Evolutionary conservation across 1,140 invertebrate species (phyloP).

Genomic region (Reticulitermes speratus): DNA sequence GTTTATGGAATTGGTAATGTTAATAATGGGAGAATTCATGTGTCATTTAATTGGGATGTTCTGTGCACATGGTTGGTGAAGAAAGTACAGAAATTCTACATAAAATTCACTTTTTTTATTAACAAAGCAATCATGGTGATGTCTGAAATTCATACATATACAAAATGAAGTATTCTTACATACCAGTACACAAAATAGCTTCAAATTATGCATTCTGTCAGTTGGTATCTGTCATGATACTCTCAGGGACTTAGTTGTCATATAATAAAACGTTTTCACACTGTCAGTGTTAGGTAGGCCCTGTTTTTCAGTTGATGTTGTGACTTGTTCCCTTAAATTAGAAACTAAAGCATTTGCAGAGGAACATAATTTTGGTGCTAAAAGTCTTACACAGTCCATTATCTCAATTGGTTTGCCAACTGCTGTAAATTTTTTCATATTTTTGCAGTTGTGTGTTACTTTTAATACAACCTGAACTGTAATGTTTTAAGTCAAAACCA

Average conservation of each 20-base stretch:
- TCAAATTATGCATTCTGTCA: slow-evolving; percentile 20
- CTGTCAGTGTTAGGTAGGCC: not conserved
- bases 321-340: not conserved
- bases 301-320: not conserved
- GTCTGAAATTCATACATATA: slow-evolving; percentile 23
- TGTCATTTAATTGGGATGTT: too few species aligned
- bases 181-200: slow-evolving; percentile 31
- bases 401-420: not conserved
- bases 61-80: too few species aligned
- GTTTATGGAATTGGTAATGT: too few species aligned
- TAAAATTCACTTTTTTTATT: slow-evolving; percentile 25
- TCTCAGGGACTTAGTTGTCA: not conserved
- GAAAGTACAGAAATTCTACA: not conserved
- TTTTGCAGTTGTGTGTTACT: not conserved
- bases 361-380: not conserved
- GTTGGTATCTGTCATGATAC: not conserved
- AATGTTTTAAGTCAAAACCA: too few species aligned
- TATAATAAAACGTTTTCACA: not conserved
- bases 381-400: not conserved
- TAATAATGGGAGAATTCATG: too few species aligned
- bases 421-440: not conserved
- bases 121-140: slow-evolving; percentile 26
- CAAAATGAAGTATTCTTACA: slow-evolving; percentile 17
- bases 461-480: not conserved
- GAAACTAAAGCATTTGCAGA: not conserved